Base-by-base conservation (phyloP, 2,113 vertebrate genomes). In the Pardalotus punctatus region DNA sequence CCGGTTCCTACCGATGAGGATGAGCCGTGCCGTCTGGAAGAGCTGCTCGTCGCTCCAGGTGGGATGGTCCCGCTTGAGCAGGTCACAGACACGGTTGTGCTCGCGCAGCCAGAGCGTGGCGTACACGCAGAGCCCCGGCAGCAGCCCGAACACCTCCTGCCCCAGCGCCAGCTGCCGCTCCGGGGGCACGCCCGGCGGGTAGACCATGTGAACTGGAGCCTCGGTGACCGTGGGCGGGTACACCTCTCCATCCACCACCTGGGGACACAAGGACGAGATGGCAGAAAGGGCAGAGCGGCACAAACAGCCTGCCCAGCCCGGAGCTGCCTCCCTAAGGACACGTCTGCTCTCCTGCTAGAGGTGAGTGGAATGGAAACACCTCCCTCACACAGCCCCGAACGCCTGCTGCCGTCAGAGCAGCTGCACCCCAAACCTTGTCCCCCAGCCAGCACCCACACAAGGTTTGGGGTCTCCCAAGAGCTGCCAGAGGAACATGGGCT, bases 1-100 rank as follows among this genome's bases (percentile, higher is more conserved):
- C 69, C 0, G 0, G 0, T 0, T 67, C 27, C 96, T 98, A 99
- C 99, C 99, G 15, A 99, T 99, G 70, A 99, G 98, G 91, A 99
- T 98, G 95, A 99, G 99, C 47, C 99, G 98, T 10, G 99, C 43
- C 0, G 99, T 99, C 97, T 99, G 99, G 97, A 99, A 99, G 58
- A 99, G 98, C 97, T 99, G 99, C 95, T 99, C 99, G 0, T 99
- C 99, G 0, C 87, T 97, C 99, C 99, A 99, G 69, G 98, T 98
- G 5, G 99, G 99, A 69, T 99, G 99, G 8, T 99, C 99, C 24
- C 48, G 64, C 82, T 98, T 98, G 81, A 99, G 97, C 60, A 99
- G n/a, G 93, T 99, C 99, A 13, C 99, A 99, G 79, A 99, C 97
- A 0, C 99, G 98, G 97, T 99, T 99, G 95, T 99, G 99, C 93